Base-by-base conservation (phyloP, 2,888 invertebrate genomes). In the Hesperia comma region DNA sequence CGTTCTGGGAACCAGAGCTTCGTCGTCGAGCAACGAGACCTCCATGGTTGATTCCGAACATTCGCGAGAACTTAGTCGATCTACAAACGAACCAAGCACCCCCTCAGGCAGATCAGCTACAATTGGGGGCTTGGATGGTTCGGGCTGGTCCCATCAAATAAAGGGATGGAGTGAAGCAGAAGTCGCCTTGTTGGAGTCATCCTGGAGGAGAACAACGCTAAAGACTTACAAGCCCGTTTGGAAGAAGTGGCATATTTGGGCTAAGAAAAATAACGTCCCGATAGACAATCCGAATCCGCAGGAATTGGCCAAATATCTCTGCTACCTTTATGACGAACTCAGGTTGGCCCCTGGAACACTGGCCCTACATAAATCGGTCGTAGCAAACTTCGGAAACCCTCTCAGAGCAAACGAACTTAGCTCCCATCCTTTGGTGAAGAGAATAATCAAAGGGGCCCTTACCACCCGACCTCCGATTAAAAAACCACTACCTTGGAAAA, bases 351-450 rank as follows among this genome's bases (percentile, higher is more conserved):
- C 73, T 0, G 53, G 62, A 21, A 75, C 76, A 1, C 71, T 77
- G 21, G 69, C 67, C 8, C 61, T 77, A 14, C 76, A 74, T 55
- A 77, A 77, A 56, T 77, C 76, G 17, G 74, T 74, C 1, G 71
- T 76, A 32, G 67, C 69, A 12, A 73, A 72, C 4, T 71, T 75
- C 15, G 64, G 71, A 4, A 70, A 75, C 61, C 73, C 74, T 40
- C 53, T 17, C 43, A 69, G 57, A 12, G 10, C 62, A 3, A 17
- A 58, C 2, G 17, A n/a, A n/a, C n/a, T n/a, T n/a, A n/a, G n/a
- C 8, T 43, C 43, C 15, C 43, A 43, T 43, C 10, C 43, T 43
- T 15, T 43, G 8, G 43, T 43, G 43, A 43, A 43, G 43, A 43
- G 12, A 43, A n/a, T 15, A 43, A 43, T 43, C 10, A 43, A 43